phyloP scores from a whole-genome alignment of 2,113 vertebrate species.

The Paralichthys olivaceus region DNA sequence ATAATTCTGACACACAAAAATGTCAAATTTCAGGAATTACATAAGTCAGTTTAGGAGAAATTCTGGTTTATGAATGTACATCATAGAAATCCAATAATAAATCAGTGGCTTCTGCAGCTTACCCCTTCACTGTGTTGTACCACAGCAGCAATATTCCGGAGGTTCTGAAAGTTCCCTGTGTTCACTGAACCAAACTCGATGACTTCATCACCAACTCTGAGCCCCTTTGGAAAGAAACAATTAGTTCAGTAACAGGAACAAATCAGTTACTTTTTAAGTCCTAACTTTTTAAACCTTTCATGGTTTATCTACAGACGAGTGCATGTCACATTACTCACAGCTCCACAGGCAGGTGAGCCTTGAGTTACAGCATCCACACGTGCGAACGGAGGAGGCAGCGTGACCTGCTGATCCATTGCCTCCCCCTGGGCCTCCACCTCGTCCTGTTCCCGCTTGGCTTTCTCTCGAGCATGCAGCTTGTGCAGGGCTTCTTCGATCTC shows the following conservation, averaged over 20 bases:
- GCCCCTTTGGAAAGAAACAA: conserved; percentile 81
- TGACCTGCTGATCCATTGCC: conserved; percentile 69
- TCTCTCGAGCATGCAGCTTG: conserved; percentile 89
- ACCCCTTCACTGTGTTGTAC: conserved; percentile 97
- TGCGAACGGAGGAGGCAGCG: conserved; percentile 85
- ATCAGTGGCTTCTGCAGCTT: conserved; percentile 52
- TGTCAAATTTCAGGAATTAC: neutral
- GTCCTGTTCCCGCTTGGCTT: conserved; percentile 87
- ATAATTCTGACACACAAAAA: neutral
- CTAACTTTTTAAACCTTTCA: neutral
- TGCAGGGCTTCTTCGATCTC: conserved; percentile 96
- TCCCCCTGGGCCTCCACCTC: conserved; percentile 80
- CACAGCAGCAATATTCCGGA: conserved; percentile 91
- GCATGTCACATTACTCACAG: conserved; percentile 79
- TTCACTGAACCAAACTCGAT: conserved; percentile 95
- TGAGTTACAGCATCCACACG: conserved; percentile 87
- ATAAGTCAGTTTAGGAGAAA: neutral
- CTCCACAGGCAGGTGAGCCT: conserved; percentile 88
- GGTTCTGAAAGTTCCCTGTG: conserved; percentile 89
- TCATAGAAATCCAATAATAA: neutral
- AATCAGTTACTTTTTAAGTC: too few relatives aligned
- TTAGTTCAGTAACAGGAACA: neutral
- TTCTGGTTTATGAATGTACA: neutral
- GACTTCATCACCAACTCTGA: conserved; percentile 90
- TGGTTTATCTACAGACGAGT: neutral